Evolutionary conservation across 2,888 invertebrate genomes (phyloP), one percentile per base, ranked within the genome.

Genomic region (Liposcelis brunnea): DNA sequence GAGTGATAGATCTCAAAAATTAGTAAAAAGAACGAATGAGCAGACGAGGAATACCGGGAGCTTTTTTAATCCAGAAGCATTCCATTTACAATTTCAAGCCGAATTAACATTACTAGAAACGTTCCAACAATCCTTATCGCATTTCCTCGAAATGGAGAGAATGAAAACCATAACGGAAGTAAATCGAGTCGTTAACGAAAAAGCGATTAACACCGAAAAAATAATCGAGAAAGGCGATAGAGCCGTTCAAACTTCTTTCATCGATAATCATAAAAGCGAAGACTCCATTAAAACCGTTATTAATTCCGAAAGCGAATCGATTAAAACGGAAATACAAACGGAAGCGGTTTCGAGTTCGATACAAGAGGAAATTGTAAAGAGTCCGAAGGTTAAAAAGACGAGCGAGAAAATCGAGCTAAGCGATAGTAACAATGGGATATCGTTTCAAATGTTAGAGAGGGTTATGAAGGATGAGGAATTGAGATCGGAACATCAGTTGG

Each of bases 381-480:
- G n/a, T n/a, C n/a, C n/a, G n/a, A n/a, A n/a, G n/a, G n/a, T n/a
- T n/a, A n/a, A n/a, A n/a, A n/a, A n/a, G n/a, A n/a, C n/a, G n/a
- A n/a, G n/a, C n/a, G n/a, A n/a, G n/a, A 16, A 35, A 35, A 35
- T 16, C 16, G 35, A 35, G 5, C 10, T 10, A 7, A 40, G 15
- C 21, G 40, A 40, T 16, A 40, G 40, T 11, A 40, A 16, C 19
- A 21, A 16, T 7, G 40, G 40, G 26, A 40, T 40, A 14, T 47
- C 18, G 11, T 53, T 58, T 5, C 46, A 68, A 31, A 47, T 53
- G 68, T 66, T 74, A 57, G 74, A 74, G 49, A 71, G 74, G 55
- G 63, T 80, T 53, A 72, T 77, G 52, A 73, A 72, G 57, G 77
- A 77, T 53, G 80, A 81, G 60, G 74, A 75, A 52, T 63, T 69